Percentiles rank a stretch among this genome's conserved stretches.
Evolutionary conservation across 1,140 invertebrate species (phyloP).

Genomic region (Drosophila kepulauana): DNA sequence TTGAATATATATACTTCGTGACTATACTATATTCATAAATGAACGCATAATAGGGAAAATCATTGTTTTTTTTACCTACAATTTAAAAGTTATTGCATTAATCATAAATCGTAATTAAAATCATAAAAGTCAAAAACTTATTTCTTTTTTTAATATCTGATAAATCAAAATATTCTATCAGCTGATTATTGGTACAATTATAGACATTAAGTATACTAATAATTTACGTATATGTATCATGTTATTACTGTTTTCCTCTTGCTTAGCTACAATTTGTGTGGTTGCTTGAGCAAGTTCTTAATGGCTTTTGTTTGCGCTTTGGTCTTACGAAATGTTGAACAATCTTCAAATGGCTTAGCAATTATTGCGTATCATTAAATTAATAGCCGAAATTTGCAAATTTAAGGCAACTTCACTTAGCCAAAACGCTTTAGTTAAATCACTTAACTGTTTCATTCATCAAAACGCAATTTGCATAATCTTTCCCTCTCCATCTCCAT

Average conservation of each 20-base stretch:
- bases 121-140: slow-evolving; percentile 6
- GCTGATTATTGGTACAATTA: no score
- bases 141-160: no score
- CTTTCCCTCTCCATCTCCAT: slow-evolving; percentile 1
- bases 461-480: slow-evolving; percentile 53
- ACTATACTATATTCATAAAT: no score
- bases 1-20: no score
- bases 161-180: no score
- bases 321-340: slow-evolving; percentile 31
- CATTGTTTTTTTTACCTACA: background rate
- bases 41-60: no score
- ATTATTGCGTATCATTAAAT: slow-evolving; percentile 56
- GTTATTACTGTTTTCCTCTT: slow-evolving; percentile 28
- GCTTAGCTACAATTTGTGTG: slow-evolving; percentile 48
- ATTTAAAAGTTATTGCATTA: background rate
- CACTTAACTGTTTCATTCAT: slow-evolving; percentile 47
- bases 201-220: no score
- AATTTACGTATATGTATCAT: no score
- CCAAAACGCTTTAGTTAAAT: slow-evolving; percentile 28
- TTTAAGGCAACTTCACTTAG: slow-evolving; percentile 24
- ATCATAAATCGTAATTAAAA: background rate
- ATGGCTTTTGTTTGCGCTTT: slow-evolving; percentile 48
- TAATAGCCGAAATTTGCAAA: slow-evolving; percentile 59
- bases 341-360: slow-evolving; percentile 41
- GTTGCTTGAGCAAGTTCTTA: slow-evolving; percentile 16